Evolutionary conservation across 1,140 invertebrate genomes (phyloP), one percentile per base, ranked within the genome.

Genomic region (Glomeris maerens): DNA sequence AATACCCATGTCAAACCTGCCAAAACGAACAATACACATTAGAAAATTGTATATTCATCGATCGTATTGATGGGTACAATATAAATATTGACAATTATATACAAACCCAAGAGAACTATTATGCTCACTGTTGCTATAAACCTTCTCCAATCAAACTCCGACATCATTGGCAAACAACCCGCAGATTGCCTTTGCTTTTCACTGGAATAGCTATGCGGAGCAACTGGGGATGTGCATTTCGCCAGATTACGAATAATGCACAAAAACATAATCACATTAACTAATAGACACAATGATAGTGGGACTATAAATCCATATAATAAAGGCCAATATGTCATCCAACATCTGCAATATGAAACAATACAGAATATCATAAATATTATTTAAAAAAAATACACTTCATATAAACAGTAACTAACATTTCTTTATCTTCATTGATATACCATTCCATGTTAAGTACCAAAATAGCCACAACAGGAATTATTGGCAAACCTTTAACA

Each of bases 1-100:
- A 73, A 67, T 1, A 74, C 62, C 74, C 74, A 76, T 1, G 72
- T 72, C 27, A 74, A 61, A 14, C 73, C 73, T 2, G 75, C 61
- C 3, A 75, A 57, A 49, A 27, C 47, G 47, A 4, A 50, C 27
- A n/a, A 36, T 25, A 13, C 26, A 31, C 7, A 21, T 14, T 14
- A 23, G 17, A 14, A 7, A 17, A 47, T 22, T 53, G 2, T 45
- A 10, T 3, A 7, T 25, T 5, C 5, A 2, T 5, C 14, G 41
- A 45, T 23, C 29, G n/a, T 40, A 41, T 10, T n/a, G 4, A 13
- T 14, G 5, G n/a, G 31, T 1, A 3, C 10, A n/a, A n/a, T 17
- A 40, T 4, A 49, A 26, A 50, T n/a, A 51, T 17, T 20, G 20
- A 49, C 17, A 50, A 26, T 38, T 17, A 50, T 39, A n/a, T n/a